These are phyloP conservation scores for chimpanzee (Pan troglodytes) DNA, from an alignment of 2,113 vertebrate species.

Conservation along the genomic window NHGRI_mPanTro3-v2.1_pri NC_072408.2:28370501-28371000, in stretches of 20 bases:
- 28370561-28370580: too few relatives aligned
- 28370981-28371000: not conserved
- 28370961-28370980: not conserved
- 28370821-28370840: not conserved
- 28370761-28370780: not conserved
- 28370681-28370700: not conserved
- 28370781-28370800: not conserved
- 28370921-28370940: slow-evolving; percentile 10
- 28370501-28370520: not conserved
- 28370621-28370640: too few relatives aligned
- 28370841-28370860: not conserved
- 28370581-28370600: too few relatives aligned
- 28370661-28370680: not conserved
- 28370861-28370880: not conserved
- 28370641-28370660: not conserved
- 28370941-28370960: not conserved
- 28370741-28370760: not conserved
- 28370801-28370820: not conserved
- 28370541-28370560: not conserved
- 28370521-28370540: not conserved
- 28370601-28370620: not conserved
- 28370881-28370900: not conserved
- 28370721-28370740: not conserved
- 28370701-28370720: not conserved
- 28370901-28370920: not conserved